Percentiles rank a stretch among this genome's conserved stretches.
Evolutionary conservation across 30 jellyfish, hydroid and myxozoan species (phyloP).

Genomic region (Sanderia malayensis): DNA sequence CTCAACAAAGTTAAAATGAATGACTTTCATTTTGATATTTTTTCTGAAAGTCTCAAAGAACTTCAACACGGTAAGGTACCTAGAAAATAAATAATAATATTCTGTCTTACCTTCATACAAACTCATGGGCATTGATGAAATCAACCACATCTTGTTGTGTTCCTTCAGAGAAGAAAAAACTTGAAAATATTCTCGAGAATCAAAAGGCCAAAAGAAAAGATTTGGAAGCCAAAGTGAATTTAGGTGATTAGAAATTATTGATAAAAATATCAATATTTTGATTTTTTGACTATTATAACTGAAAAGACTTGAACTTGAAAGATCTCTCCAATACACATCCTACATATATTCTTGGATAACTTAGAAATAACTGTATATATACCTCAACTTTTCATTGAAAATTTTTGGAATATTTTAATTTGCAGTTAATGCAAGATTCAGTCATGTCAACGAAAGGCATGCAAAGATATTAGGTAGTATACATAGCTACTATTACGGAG

Average conservation of each 20-base stretch:
- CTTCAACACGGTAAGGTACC: conserved; percentile 55
- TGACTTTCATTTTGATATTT: conserved; percentile 40
- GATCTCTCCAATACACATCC: background rate
- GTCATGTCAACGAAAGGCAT: conserved; percentile 54
- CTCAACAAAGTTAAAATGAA: conserved; percentile 4
- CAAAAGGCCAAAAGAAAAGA: conserved; percentile 44
- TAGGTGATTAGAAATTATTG: conserved; percentile 34
- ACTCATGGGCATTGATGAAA: background rate
- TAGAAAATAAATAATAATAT: background rate
- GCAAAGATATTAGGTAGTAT: conserved; percentile 43
- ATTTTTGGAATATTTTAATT: too few species aligned
- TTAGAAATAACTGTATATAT: background rate
- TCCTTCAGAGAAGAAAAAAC: conserved; percentile 35
- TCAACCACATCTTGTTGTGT: background rate
- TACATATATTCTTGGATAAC: background rate
- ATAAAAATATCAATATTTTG: too few species aligned
- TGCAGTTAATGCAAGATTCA: conserved; percentile 41
- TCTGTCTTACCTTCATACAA: background rate
- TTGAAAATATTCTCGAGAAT: conserved; percentile 28
- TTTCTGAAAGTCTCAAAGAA: conserved; percentile 52
- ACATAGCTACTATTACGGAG: too few species aligned
- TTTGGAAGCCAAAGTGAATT: conserved; percentile 44
- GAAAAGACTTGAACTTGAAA: background rate
- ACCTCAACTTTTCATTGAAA: background rate
- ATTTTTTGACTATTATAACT: background rate